A percentile compares a stretch with the other conserved stretches of the same genome.
Conservation (phyloP, 2,797 vertebrate species). For the Brachyalestes nurse region DNA sequence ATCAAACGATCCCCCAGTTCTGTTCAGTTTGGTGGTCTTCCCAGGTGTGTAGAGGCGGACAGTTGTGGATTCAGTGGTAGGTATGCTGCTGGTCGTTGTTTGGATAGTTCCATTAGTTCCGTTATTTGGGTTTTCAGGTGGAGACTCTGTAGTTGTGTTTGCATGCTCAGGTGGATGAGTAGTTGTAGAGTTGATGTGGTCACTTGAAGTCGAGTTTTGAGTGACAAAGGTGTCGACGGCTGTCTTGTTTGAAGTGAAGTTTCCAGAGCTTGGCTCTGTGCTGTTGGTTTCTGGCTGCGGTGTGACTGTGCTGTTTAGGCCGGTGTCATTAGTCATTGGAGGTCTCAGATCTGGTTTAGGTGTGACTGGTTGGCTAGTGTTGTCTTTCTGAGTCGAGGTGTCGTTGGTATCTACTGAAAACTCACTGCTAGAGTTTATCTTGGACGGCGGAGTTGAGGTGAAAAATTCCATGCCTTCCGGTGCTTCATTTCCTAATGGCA, state of each 20-base stretch:
- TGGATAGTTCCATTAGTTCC: not conserved
- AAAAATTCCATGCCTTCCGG: not conserved
- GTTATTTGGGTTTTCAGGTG: conserved; percentile 42
- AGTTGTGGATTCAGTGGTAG: not conserved
- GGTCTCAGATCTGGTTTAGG: conserved; percentile 8
- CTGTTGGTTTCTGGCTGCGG: conserved; percentile 31
- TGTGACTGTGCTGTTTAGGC: conserved; percentile 32
- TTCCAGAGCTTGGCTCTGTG: conserved; percentile 21
- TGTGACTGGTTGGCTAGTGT: not conserved
- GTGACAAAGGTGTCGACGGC: conserved; percentile 27
- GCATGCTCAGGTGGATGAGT: not conserved
- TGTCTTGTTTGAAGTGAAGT: conserved; percentile 1
- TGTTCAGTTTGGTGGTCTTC: not conserved
- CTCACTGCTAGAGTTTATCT: not conserved
- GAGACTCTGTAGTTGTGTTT: conserved; percentile 27
- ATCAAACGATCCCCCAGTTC: not conserved
- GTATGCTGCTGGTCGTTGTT: conserved; percentile 8
- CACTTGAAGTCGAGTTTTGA: conserved; percentile 20
- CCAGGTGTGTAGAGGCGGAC: not conserved
- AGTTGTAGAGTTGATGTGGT: not conserved
- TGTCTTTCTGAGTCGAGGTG: not conserved
- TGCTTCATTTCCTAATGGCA: not conserved
- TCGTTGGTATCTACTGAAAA: conserved; percentile 1
- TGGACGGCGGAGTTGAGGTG: not conserved
- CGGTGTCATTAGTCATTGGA: conserved; percentile 28